These are phyloP conservation scores for Pollenia angustigena DNA, from an alignment of 2,888 invertebrate genomes.

Conservation along the genomic window DNA sequence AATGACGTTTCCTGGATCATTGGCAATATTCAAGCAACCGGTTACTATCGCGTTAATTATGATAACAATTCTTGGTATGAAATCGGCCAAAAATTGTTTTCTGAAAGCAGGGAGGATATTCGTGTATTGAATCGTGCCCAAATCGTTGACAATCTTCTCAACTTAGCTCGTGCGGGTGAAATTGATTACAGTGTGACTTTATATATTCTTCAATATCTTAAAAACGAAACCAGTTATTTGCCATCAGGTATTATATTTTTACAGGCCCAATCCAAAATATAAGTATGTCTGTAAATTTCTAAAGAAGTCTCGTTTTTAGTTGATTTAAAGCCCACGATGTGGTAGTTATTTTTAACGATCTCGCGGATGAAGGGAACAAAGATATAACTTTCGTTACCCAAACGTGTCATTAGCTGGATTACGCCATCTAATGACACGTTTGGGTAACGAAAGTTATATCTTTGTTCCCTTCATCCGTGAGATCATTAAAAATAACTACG, in stretches of 20 bases:
- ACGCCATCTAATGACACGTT: conserved; percentile 80
- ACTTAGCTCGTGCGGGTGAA: conserved; percentile 86
- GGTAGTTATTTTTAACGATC: conserved; percentile 85
- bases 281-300: conserved; percentile 86
- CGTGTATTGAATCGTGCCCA: conserved; percentile 90
- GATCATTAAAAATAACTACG: conserved; percentile 85
- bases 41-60: too few relatives aligned
- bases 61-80: too few relatives aligned
- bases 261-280: conserved; percentile 88
- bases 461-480: conserved; percentile 73
- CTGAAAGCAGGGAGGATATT: too few relatives aligned
- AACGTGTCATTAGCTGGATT: conserved; percentile 86
- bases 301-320: conserved; percentile 84
- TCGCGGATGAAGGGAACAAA: conserved; percentile 72
- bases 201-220: conserved; percentile 88
- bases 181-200: conserved; percentile 85
- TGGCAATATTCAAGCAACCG: too few relatives aligned
- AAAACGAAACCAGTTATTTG: conserved; percentile 89
- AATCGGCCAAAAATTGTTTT: too few relatives aligned
- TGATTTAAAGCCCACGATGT: conserved; percentile 85
- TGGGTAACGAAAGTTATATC: conserved; percentile 77
- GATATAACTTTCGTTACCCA: conserved; percentile 77
- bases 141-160: conserved; percentile 91
- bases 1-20: too few relatives aligned
- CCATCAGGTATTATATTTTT: conserved; percentile 87